Percentiles rank a stretch among this genome's conserved stretches.
phyloP scores from a whole-genome alignment of 2,113 vertebrate species.

The Phoenicopterus ruber region DNA sequence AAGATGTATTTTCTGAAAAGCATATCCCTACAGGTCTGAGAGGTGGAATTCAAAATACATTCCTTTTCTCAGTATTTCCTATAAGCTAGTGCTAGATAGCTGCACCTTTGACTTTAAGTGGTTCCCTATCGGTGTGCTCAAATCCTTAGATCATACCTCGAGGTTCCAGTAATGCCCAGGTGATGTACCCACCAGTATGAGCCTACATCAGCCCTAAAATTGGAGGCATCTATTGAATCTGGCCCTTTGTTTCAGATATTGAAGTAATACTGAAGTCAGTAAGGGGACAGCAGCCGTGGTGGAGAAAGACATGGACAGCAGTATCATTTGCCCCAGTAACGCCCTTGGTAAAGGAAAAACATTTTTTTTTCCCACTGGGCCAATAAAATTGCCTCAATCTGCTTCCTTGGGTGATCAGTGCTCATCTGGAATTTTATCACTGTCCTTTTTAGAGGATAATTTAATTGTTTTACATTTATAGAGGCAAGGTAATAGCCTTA shows the following conservation, averaged over 20 bases:
- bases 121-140: neutral
- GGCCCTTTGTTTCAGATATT: neutral
- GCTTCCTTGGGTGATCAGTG: neutral
- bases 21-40: neutral
- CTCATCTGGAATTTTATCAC: slow-evolving; percentile 52
- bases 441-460: slow-evolving; percentile 54
- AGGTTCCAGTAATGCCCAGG: neutral
- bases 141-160: neutral
- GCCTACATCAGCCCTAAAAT: neutral
- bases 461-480: slow-evolving; percentile 33
- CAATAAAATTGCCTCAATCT: slow-evolving; percentile 14
- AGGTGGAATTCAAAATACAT: neutral
- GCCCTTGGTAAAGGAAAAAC: neutral
- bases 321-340: neutral
- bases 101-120: neutral
- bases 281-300: neutral
- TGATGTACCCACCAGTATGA: neutral
- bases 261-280: neutral
- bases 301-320: neutral
- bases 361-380: neutral
- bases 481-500: slow-evolving; percentile 45
- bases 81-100: neutral
- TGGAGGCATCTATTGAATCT: neutral
- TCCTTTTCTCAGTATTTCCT: neutral
- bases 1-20: neutral